Evolutionary conservation across 2,797 vertebrate genomes (phyloP), one percentile per base, ranked within the genome.

Genomic region (Notolabrus celidotus): DNA sequence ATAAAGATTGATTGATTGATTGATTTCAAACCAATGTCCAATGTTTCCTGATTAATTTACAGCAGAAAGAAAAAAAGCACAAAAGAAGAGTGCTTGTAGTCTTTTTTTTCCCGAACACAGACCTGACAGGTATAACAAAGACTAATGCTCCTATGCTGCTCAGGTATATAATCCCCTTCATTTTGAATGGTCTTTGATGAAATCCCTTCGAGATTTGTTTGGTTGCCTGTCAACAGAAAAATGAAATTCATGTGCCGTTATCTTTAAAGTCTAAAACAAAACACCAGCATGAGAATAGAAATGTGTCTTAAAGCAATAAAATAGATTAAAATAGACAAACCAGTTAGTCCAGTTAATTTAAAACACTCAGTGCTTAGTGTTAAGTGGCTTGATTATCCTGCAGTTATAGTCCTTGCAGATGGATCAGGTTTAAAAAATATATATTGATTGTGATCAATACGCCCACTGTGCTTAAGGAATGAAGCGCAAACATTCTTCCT

Each of bases 61-160:
- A 5, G 51, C 34, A 20, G 12, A 9, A 1, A 27, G 72, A 29
- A 71, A 39, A 53, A 31, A 2, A 22, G 36, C 7, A 45, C 38
- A 72, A 64, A 71, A 47, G 23, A 66, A 31, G 12, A 5, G 14
- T 17, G 8, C 49, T 71, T 31, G 69, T 23, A 56, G 47, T 60
- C 45, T 64, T 57, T 68, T 34, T 27, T 68, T 34, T 27, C 25
- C 11, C 29, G 31, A 52, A 20, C 46, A 17, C 50, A 47, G 39
- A 61, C 58, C 82, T 66, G 84, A 74, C 82, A 81, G 67, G 66
- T 69, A 23, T 27, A 86, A 86, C 74, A 81, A 81, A 89, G 81
- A 90, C 49, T 58, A 84, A 85, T 82, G 57, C 42, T 33, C 63
- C 72, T 65, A 66, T 57, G 17, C 52, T 52, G 46, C 22, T 72